Evolutionary conservation across 2,113 vertebrate species (phyloP), one percentile per base, ranked within the genome.

Genomic region (Pungitius pungitius): DNA sequence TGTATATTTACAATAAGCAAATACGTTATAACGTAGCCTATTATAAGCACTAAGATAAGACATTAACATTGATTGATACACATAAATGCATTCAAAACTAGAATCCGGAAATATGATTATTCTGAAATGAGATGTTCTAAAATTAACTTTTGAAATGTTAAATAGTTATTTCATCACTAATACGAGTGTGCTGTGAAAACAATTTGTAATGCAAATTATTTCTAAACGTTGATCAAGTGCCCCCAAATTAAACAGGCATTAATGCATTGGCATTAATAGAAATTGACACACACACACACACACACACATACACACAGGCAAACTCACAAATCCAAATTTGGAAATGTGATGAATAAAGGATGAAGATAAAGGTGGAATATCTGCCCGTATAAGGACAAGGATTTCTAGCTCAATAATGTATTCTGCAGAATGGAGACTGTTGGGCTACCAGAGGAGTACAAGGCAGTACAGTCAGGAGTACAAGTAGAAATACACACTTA

Each of bases 401-500:
- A 57, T 30, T 58, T 73, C n/a, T 43, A 11, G 35, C 61, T 37
- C 42, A 74, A 43, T 69, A 66, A 78, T 45, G 39, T 40, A 42
- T 24, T 63, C 17, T 65, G 59, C 52, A 58, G 66, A 79, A 62
- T 39, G 45, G 33, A 35, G 33, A 54, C 24, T 73, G 35, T 57
- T 75, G 42, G 18, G 69, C 43, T 47, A 30, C 30, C 42, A 42
- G 40, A 49, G 26, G 30, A 58, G 58, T 67, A 27, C 33, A 45
- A 67, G 54, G 51, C 40, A 62, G 61, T 67, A 66, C 58, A n/a
- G n/a, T n/a, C n/a, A 56, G 2, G 4, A 58, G 37, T 69, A 59
- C 37, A 3, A 49, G 59, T 20, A 59, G 71, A 82, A 35, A 77
- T n/a, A 56, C 33, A 63, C 68, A 76, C 24, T 43, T 3, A 35